Evolutionary conservation across 2,113 vertebrate species (phyloP), one percentile per base, ranked within the genome.

Genomic region (Peromyscus polionotus): DNA sequence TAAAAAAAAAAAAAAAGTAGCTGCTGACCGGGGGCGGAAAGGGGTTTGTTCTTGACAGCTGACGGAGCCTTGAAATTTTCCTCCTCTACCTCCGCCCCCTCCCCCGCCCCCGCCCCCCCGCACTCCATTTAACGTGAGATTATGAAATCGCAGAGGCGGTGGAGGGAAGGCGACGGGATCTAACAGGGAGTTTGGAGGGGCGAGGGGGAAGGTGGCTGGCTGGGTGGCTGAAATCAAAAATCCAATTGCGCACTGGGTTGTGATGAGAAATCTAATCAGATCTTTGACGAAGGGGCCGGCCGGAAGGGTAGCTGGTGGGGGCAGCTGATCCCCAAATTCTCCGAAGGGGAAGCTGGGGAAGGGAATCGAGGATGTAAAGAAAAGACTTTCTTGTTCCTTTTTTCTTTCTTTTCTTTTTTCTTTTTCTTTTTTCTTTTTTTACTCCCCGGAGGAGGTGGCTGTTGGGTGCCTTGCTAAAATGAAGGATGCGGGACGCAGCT

Each of bases 261-360:
- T 99, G 99, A 99, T 99, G 99, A 99, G 99, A 99, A 99, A 99
- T 99, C 98, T 99, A 99, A 99, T 99, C 99, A 99, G 99, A 99
- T 99, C 98, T 98, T 97, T 95, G 98, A 97, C 97, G 88, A 93
- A 94, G 97, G 96, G 96, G 77, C 86, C 93, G 67, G 94, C 93
- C 65, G 36, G 92, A 94, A 95, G 97, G 95, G 95, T 73, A 97
- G 59, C 84, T 79, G 90, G 83, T 76, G 51, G 89, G 95, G 95
- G 93, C 48, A 95, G 96, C 70, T 96, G 93, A 96, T 83, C 96
- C 95, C 95, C 93, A 93, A 89, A 91, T 96, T 93, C 70, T 92
- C 81, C 36, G 59, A 73, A 83, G 51, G 54, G 72, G 90, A 33
- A 3, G 33, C 36, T 20, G 57, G 72, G 65, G 54, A 88, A 79